Percentiles rank a stretch among this genome's conserved stretches.
Conservation (phyloP, 2,113 vertebrate genomes). For the Rhineura floridana region DNA sequence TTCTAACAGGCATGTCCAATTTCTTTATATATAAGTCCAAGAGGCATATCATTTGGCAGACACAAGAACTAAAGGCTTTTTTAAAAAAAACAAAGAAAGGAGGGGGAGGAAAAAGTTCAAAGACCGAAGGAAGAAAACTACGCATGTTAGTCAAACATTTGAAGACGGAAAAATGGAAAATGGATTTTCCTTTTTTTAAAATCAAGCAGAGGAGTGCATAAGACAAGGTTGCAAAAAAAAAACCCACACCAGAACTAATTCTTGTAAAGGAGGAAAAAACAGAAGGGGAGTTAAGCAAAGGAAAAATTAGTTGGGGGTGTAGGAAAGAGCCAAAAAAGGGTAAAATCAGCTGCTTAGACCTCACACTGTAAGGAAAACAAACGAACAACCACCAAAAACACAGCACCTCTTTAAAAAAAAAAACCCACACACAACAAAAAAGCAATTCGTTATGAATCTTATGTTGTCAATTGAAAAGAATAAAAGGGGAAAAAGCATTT, state of each 20-base stretch:
- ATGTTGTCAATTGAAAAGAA: background rate
- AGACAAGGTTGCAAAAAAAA: constrained; percentile 16
- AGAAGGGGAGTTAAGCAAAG: constrained; percentile 3
- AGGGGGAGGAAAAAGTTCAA: background rate
- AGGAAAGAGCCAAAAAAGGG: background rate
- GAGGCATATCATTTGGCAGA: background rate
- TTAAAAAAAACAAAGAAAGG: background rate
- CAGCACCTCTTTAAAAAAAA: background rate
- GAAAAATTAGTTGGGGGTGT: constrained; percentile 1
- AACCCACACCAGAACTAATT: background rate
- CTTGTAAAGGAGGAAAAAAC: background rate
- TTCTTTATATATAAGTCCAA: background rate
- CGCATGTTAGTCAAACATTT: background rate
- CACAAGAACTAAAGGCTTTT: constrained; percentile 1
- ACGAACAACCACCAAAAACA: background rate
- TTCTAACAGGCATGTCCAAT: background rate
- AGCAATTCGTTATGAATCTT: background rate
- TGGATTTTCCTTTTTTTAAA: background rate
- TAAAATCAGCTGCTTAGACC: background rate
- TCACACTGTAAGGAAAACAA: background rate
- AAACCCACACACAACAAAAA: background rate
- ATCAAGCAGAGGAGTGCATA: background rate
- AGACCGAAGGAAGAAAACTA: constrained; percentile 1
- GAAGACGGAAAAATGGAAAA: background rate
- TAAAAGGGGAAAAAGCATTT: fast-evolving